These are phyloP conservation scores for Harpalus rufipes DNA, from an alignment of 2,888 invertebrate species.

Conservation along the genomic window DNA sequence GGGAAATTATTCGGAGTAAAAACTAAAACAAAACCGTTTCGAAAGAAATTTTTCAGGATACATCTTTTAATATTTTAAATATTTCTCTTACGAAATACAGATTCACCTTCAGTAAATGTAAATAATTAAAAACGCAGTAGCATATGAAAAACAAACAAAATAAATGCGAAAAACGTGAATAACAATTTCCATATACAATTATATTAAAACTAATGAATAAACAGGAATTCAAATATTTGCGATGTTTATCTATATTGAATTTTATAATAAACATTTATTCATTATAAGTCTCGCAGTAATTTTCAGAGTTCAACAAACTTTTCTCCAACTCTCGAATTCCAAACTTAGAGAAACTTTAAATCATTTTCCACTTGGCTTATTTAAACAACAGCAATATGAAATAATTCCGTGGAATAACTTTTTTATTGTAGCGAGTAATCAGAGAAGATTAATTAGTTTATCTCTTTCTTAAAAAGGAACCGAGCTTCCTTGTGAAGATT, in stretches of 20 bases:
- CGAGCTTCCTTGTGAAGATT: slow-evolving; percentile 1
- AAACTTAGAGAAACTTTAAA: slow-evolving; percentile 51
- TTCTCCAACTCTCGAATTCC: slow-evolving; percentile 49
- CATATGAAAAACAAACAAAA: neutral
- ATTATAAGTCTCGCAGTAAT: slow-evolving; percentile 24
- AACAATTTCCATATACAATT: neutral
- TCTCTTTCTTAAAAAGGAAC: slow-evolving; percentile 18
- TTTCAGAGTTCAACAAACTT: slow-evolving; percentile 52
- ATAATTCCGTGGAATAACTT: slow-evolving; percentile 31
- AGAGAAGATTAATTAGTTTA: slow-evolving; percentile 42
- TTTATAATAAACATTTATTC: slow-evolving; percentile 17
- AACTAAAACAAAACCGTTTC: slow-evolving; percentile 31
- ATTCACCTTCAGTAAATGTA: neutral
- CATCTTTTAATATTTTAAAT: slow-evolving; percentile 23
- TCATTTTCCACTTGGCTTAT: slow-evolving; percentile 55
- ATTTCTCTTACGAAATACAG: neutral
- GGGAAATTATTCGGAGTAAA: slow-evolving; percentile 30
- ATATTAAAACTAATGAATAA: neutral
- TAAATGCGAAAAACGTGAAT: too few relatives aligned
- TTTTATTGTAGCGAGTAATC: slow-evolving; percentile 28
- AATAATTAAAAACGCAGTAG: neutral
- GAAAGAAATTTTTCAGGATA: slow-evolving; percentile 11
- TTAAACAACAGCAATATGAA: slow-evolving; percentile 46
- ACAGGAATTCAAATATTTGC: slow-evolving; percentile 4
- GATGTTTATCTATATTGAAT: slow-evolving; percentile 18